These are phyloP conservation scores for Meteorus sp. DNA, from an alignment of 1,140 invertebrate genomes.

Conservation along the genomic window DNA sequence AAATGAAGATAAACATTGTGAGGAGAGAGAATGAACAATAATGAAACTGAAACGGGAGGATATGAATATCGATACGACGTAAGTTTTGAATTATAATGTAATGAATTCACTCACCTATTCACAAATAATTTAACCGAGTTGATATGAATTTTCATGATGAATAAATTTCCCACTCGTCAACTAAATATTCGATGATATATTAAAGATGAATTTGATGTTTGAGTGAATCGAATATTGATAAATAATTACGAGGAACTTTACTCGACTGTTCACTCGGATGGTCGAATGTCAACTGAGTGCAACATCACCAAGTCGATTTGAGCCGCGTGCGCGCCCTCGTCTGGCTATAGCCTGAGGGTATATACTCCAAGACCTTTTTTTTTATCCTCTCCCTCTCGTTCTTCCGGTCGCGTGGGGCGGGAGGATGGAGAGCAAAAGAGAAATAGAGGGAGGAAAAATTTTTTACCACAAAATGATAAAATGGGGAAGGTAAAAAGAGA, in stretches of 20 bases:
- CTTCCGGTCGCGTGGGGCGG: slow-evolving; percentile 14
- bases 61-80: no score
- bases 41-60: background rate
- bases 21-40: no score
- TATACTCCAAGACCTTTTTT: background rate
- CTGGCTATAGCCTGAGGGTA: background rate
- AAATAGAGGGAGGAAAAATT: slow-evolving; percentile 4
- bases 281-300: slow-evolving; percentile 39
- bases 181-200: no score
- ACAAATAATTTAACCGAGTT: no score
- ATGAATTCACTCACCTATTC: no score
- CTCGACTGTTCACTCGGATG: slow-evolving; percentile 30
- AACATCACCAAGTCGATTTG: no score
- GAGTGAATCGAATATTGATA: no score
- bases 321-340: slow-evolving; percentile 9
- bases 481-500: background rate
- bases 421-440: background rate
- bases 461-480: background rate
- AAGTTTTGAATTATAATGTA: no score
- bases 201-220: background rate
- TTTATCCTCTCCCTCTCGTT: slow-evolving; percentile 1
- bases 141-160: no score
- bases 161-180: no score
- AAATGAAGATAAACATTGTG: background rate
- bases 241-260: no score